These are phyloP conservation scores for Plagiodera versicolora DNA, from an alignment of 2,888 invertebrate genomes.

Conservation along the genomic window DNA sequence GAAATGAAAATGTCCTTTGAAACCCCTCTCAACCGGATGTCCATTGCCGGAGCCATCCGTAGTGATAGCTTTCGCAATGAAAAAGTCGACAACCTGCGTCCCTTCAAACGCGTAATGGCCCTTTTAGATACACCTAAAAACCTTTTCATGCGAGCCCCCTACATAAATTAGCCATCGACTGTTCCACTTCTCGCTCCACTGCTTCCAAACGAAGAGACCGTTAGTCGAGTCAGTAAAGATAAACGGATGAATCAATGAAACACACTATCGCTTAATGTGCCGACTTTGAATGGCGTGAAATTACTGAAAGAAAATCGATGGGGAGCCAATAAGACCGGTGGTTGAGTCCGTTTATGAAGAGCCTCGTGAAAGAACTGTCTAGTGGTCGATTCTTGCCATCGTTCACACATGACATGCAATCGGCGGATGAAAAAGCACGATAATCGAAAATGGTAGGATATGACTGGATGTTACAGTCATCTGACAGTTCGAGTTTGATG, in stretches of 20 bases:
- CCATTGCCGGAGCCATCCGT: neutral
- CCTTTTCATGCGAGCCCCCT: conserved; percentile 21
- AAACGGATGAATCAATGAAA: conserved; percentile 44
- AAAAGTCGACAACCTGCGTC: neutral
- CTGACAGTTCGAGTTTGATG: too few species aligned
- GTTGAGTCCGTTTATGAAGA: neutral
- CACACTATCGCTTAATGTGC: conserved; percentile 47
- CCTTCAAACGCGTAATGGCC: conserved; percentile 8
- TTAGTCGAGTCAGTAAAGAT: conserved; percentile 33
- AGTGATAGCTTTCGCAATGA: neutral
- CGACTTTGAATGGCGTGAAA: conserved; percentile 48
- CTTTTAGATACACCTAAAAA: conserved; percentile 16
- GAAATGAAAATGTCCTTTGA: too few species aligned
- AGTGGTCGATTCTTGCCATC: neutral
- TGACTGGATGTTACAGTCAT: too few species aligned
- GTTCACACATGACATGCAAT: neutral
- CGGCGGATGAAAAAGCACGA: neutral
- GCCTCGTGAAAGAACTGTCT: neutral
- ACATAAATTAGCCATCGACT: conserved; percentile 33
- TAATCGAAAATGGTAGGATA: neutral
- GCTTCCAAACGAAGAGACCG: conserved; percentile 24
- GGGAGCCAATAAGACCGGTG: neutral
- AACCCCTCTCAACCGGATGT: too few species aligned
- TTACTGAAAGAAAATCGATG: conserved; percentile 26
- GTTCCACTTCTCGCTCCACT: conserved; percentile 22